Base-by-base conservation (phyloP, 2,113 vertebrate genomes). In the Alethe castanea region DNA sequence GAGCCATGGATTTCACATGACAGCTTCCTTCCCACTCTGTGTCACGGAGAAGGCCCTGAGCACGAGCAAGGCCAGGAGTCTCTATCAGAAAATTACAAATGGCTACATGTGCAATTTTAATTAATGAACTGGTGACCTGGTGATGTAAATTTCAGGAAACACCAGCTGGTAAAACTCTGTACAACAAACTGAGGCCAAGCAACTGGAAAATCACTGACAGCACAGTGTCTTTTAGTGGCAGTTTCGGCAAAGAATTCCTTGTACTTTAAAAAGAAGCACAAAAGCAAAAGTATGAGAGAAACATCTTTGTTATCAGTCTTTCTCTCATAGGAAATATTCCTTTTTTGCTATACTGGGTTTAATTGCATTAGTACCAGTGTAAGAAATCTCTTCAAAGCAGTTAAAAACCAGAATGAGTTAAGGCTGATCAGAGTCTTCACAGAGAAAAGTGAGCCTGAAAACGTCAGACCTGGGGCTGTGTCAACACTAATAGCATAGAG, bases 61-160 rank as follows among this genome's bases (percentile, higher is more conserved):
- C 64, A 36, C 5, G 8, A 95, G 79, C 56, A 62, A 42, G 92
- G 76, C 66, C 94, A 86, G 62, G 66, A 90, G 54, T 31, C 64
- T 48, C 80, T 40, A 88, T 82, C 86, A 86, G 69, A 92, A 90
- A 78, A 90, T 95, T 83, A 92, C 84, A 86, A 91, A 83, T 73
- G 62, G 92, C 71, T 93, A 53, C 90, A 93, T 38, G 79, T 92
- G 90, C 92, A 70, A 82, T 78, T 93, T 91, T 90, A 95, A 93
- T 95, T 91, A 95, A 93, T 60, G 74, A 96, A 88, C 85, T 56
- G 64, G 8, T 86, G 95, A 95, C 82, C 92, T 83, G 85, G 88
- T 17, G 36, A 90, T 40, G 67, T 60, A 93, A 62, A 22, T 90
- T 66, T 73, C 79, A 78, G 67, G 79, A 92, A 96, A 88, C 79